Percentiles rank a stretch among this genome's conserved stretches.
These are phyloP conservation scores for Cathartes aura DNA, from an alignment of 2,113 vertebrate species.

Conservation along the genomic window DNA sequence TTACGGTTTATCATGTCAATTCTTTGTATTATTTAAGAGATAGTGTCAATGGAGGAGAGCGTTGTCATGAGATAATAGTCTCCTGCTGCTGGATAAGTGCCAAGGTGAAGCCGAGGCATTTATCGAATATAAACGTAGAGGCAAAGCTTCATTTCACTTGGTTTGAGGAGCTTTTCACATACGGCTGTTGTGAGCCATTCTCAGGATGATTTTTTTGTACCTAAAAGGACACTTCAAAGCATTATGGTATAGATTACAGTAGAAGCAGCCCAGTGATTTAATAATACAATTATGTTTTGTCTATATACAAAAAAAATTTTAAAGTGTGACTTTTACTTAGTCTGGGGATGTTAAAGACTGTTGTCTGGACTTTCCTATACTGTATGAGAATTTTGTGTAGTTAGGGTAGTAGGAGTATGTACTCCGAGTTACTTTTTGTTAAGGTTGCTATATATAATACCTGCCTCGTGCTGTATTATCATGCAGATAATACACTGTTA, in stretches of 20 bases:
- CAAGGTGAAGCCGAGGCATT: conserved; percentile 11
- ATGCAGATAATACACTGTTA: not conserved
- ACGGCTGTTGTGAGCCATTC: not conserved
- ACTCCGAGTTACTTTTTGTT: not conserved
- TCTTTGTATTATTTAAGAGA: conserved; percentile 57
- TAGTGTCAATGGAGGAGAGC: conserved; percentile 26
- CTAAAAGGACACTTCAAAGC: not conserved
- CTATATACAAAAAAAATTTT: not conserved
- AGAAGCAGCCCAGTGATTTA: not conserved
- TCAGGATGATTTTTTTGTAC: not conserved
- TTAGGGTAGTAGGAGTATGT: not conserved
- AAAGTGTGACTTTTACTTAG: not conserved
- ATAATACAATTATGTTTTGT: not conserved
- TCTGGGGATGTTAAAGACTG: not conserved
- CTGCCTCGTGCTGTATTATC: not conserved
- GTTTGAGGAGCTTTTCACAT: not conserved
- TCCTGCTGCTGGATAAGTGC: conserved; percentile 47
- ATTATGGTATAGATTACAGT: not conserved
- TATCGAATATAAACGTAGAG: conserved; percentile 17
- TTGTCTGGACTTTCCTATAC: not conserved
- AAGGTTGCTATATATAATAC: not conserved
- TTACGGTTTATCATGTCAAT: conserved; percentile 24
- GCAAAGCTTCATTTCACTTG: conserved; percentile 28
- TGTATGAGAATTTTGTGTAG: not conserved
- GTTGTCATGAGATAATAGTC: conserved; percentile 42